phyloP scores from a whole-genome alignment of 1,140 invertebrate species.

The Drosophila bocki region DNA sequence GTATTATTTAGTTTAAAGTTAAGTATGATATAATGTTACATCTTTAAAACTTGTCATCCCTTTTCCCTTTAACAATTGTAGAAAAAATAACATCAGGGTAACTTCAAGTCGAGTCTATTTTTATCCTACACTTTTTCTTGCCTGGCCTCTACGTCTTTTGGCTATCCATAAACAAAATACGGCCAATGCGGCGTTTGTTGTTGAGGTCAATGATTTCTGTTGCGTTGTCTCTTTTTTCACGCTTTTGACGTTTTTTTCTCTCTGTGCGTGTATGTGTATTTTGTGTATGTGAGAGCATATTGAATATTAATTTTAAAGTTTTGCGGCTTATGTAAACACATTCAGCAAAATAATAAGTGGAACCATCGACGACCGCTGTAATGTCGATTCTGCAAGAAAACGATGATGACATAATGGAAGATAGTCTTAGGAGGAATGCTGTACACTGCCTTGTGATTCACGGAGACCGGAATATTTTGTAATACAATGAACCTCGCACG shows the following conservation, averaged over 20 bases:
- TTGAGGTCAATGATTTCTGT: conserved; percentile 80
- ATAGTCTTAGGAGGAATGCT: conserved; percentile 24
- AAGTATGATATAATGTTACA: neutral
- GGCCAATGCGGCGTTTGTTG: conserved; percentile 70
- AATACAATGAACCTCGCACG: conserved; percentile 31
- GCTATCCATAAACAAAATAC: conserved; percentile 71
- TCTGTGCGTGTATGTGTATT: neutral
- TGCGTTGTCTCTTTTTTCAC: conserved; percentile 67
- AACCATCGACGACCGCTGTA: conserved; percentile 56
- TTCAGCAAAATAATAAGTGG: conserved; percentile 54
- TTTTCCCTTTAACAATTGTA: neutral
- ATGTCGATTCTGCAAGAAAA: conserved; percentile 48
- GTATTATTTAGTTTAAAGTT: too few relatives aligned
- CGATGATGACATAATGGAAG: conserved; percentile 73
- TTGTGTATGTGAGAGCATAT: conserved; percentile 50
- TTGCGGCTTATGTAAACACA: conserved; percentile 70
- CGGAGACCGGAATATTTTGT: conserved; percentile 38
- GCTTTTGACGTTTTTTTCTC: conserved; percentile 67
- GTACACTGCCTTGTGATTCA: conserved; percentile 43
- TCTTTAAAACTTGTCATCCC: neutral
- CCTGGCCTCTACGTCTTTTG: conserved; percentile 44
- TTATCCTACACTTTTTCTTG: conserved; percentile 8
- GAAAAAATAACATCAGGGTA: conserved; percentile 15
- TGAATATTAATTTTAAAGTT: conserved; percentile 75
- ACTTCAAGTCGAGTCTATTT: conserved; percentile 9